Conservation (phyloP, 2,113 vertebrate genomes). For the Pomatostomus ruficeps region DNA sequence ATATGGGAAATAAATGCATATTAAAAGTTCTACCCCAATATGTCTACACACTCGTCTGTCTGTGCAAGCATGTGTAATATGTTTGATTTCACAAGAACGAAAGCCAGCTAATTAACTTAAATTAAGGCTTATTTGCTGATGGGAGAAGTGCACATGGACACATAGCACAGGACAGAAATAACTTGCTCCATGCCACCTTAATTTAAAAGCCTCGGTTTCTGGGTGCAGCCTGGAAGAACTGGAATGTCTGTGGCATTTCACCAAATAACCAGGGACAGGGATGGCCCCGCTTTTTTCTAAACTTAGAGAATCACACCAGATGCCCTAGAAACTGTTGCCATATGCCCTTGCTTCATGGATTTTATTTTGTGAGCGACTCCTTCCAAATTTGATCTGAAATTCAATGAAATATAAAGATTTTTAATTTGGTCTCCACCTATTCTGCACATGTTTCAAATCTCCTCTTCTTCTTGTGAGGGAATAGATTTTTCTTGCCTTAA, state of each 20-base stretch:
- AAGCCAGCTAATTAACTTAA: not conserved
- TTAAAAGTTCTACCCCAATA: not conserved
- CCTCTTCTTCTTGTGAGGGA: not conserved
- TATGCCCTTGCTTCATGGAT: not conserved
- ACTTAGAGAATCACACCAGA: not conserved
- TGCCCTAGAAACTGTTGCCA: not conserved
- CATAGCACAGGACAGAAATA: not conserved
- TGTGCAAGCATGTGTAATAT: not conserved
- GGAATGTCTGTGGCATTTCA: not conserved
- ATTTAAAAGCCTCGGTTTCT: not conserved
- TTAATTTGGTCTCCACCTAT: constrained; percentile 2
- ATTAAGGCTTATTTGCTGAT: not conserved
- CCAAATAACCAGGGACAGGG: not conserved
- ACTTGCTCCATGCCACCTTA: not conserved
- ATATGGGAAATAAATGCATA: not conserved
- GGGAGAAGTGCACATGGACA: not conserved
- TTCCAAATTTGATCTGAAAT: not conserved
- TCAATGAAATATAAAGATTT: not conserved
- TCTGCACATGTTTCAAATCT: not conserved
- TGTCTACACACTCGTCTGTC: accelerated
- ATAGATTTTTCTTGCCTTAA: constrained; percentile 22
- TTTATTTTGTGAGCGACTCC: not conserved
- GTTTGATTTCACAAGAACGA: not conserved
- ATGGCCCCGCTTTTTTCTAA: not conserved
- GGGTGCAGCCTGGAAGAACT: not conserved